Conservation (phyloP, 2,797 vertebrate genomes). For the Poeciliopsis presidionis region DNA sequence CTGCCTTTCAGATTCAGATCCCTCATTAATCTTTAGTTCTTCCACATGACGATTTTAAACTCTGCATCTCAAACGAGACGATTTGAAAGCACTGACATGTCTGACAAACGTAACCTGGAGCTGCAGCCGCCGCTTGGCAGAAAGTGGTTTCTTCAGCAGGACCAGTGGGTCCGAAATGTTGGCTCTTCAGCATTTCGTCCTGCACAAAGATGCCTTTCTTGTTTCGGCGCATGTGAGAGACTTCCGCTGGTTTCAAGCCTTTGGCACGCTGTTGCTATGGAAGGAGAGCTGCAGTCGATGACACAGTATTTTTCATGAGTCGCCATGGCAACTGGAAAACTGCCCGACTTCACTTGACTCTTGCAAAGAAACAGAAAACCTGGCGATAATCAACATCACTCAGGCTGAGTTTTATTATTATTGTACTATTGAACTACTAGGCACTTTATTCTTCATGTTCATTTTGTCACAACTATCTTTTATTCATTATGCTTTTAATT, state of each 20-base stretch:
- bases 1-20: slow-evolving; percentile 4
- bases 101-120: slow-evolving; percentile 33
- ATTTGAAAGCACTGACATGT: slow-evolving; percentile 21
- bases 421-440: background rate
- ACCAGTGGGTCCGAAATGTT: background rate
- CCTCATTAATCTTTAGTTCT: background rate
- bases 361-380: slow-evolving; percentile 34
- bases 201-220: slow-evolving; percentile 61
- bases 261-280: slow-evolving; percentile 3
- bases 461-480: slow-evolving; percentile 8
- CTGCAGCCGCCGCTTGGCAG: slow-evolving; percentile 25
- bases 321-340: background rate
- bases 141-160: slow-evolving; percentile 32
- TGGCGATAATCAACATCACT: slow-evolving; percentile 25
- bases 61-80: slow-evolving; percentile 37
- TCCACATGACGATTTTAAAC: background rate
- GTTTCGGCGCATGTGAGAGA: slow-evolving; percentile 49
- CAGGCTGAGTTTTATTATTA: background rate
- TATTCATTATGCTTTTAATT: background rate
- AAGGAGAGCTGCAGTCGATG: slow-evolving; percentile 53
- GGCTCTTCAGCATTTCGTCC: slow-evolving; percentile 12
- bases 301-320: slow-evolving; percentile 32
- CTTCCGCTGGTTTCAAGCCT: slow-evolving; percentile 44
- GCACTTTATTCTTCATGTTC: slow-evolving; percentile 22
- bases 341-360: background rate